Evolutionary conservation across 2,797 vertebrate genomes (phyloP).

Genomic region (Columba guinea): DNA sequence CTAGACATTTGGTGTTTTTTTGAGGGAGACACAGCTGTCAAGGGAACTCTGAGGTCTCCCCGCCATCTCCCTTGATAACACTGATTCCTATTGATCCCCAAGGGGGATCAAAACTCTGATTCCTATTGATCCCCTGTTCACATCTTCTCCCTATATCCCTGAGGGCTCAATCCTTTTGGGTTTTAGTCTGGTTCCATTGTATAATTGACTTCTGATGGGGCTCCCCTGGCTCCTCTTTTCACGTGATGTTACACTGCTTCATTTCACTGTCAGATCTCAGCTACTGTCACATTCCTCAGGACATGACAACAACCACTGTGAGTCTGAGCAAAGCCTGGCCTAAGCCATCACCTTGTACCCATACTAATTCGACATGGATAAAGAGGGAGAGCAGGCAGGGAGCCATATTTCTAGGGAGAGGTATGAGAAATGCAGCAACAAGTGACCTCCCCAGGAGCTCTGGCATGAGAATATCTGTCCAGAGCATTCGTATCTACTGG

Average conservation of each 20-base stretch:
- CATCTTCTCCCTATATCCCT: background rate
- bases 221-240: background rate
- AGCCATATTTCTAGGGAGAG: background rate
- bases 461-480: rapidly evolving
- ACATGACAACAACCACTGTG: rapidly evolving
- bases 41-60: background rate
- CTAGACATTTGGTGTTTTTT: background rate
- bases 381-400: background rate
- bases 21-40: background rate
- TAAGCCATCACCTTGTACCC: background rate
- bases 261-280: background rate
- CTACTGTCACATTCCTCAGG: background rate
- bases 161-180: background rate
- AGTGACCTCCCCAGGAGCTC: background rate
- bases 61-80: background rate
- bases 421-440: background rate
- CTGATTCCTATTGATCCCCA: background rate
- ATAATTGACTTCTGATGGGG: background rate
- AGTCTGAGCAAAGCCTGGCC: background rate
- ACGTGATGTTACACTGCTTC: background rate
- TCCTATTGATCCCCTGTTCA: background rate
- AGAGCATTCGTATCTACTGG: background rate
- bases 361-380: background rate
- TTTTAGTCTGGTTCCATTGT: background rate
- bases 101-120: background rate